Evolutionary conservation across 2,888 invertebrate species (phyloP).

Genomic region (Volucella inanis): DNA sequence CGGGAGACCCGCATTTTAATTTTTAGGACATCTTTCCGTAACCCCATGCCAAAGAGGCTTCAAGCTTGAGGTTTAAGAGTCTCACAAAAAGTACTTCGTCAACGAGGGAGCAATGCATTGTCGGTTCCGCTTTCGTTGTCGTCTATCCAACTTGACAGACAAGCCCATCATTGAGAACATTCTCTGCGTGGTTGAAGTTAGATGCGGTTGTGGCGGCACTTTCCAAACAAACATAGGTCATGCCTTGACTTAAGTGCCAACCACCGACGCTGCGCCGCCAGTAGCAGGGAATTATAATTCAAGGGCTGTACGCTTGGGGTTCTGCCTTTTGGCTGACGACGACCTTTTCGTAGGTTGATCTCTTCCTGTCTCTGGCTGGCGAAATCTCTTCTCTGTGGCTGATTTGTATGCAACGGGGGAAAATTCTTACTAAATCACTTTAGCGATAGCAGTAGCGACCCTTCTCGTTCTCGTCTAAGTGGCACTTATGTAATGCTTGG

Average conservation of each 20-base stretch:
- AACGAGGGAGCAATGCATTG: too few relatives aligned
- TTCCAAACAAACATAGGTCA: slow-evolving; percentile 37
- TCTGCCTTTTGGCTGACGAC: background rate
- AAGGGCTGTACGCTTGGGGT: slow-evolving; percentile 5
- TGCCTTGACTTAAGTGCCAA: slow-evolving; percentile 38
- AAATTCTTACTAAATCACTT: too few relatives aligned
- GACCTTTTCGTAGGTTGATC: slow-evolving; percentile 22
- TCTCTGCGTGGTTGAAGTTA: slow-evolving; percentile 25
- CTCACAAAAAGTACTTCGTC: too few relatives aligned
- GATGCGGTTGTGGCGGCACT: slow-evolving; percentile 49
- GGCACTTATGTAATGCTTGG: too few relatives aligned
- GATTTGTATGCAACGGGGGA: background rate
- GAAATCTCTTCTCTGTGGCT: background rate
- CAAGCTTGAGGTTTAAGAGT: too few relatives aligned
- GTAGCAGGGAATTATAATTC: slow-evolving; percentile 10
- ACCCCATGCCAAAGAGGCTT: background rate
- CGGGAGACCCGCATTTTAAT: slow-evolving; percentile 65
- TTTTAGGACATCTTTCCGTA: slow-evolving; percentile 51
- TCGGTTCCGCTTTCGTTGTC: too few relatives aligned
- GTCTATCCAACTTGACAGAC: too few relatives aligned
- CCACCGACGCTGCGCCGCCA: background rate
- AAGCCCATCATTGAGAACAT: slow-evolving; percentile 18
- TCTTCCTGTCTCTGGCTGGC: background rate
- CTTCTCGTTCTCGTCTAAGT: too few relatives aligned
- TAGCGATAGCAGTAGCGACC: too few relatives aligned